phyloP scores from a whole-genome alignment of 1,140 invertebrate species.

The Philotrypesis tridentata region DNA sequence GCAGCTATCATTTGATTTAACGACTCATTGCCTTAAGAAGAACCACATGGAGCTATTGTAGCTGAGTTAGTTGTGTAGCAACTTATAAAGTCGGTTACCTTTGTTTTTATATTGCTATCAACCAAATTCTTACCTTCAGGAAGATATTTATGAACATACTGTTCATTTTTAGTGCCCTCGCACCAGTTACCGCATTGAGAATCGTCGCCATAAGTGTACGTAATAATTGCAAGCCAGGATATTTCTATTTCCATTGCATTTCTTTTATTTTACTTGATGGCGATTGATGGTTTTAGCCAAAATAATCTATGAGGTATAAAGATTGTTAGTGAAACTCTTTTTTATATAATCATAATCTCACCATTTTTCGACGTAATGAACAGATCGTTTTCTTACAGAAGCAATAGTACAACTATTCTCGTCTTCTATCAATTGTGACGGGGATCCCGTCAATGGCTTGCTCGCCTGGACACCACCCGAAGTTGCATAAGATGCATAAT shows the following conservation, averaged over 20 bases:
- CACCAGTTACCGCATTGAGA: slow-evolving; percentile 50
- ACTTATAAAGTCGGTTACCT: slow-evolving; percentile 29
- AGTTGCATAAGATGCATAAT: too few species aligned
- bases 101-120: slow-evolving; percentile 18
- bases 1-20: slow-evolving; percentile 37
- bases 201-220: slow-evolving; percentile 52
- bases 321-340: slow-evolving; percentile 8
- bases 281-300: slow-evolving; percentile 41
- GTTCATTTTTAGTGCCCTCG: slow-evolving; percentile 31
- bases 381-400: slow-evolving; percentile 5
- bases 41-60: slow-evolving; percentile 23
- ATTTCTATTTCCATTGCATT: slow-evolving; percentile 31
- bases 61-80: slow-evolving; percentile 42
- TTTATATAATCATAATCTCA: slow-evolving; percentile 49
- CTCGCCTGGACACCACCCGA: too few species aligned
- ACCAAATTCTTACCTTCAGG: slow-evolving; percentile 43
- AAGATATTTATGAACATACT: slow-evolving; percentile 46
- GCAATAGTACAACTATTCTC: slow-evolving; percentile 46
- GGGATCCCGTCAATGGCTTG: too few species aligned
- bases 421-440: slow-evolving; percentile 50
- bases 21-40: slow-evolving; percentile 48
- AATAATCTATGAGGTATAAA: slow-evolving; percentile 42
- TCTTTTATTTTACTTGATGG: slow-evolving; percentile 42
- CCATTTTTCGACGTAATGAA: slow-evolving; percentile 45
- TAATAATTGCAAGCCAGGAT: slow-evolving; percentile 46